Base-by-base conservation (phyloP, 2,888 invertebrate species). In the Amiota mariae region DNA sequence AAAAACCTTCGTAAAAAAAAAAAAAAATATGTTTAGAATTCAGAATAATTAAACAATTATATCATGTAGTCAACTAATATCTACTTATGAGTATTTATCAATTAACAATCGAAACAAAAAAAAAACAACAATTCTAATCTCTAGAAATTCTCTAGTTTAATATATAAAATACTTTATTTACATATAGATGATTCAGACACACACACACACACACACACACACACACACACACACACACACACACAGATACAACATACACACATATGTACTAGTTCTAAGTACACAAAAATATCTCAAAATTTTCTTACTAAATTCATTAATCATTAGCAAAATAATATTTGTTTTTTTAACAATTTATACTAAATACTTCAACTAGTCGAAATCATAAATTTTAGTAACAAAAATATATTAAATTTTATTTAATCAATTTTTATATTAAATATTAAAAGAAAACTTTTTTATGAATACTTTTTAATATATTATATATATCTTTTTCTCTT, bases 281-380 rank as follows among this genome's bases (percentile, higher is more conserved):
- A 76, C 70, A 79, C 68, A 73, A 36, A 36, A 36, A 36, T 4
- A 36, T 6, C 2, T 36, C 36, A 36, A 36, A 36, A 36, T 36
- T 36, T 36, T 36, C 36, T 36, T 36, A 36, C 36, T 36, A 36
- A 36, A 36, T 36, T 36, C 11, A 59, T 59, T 59, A 59, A 15
- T 59, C 81, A 82, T 82, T 82, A 15, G 59, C 12, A 8, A 59
- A 20, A 15, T 59, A 20, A 15, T 59, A n/a, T 59, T 10, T 36
- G 36, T 11, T 59, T 59, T 59, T 20, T 54, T 15, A 54, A 15
- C 20, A 59, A 6, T 36, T 20, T 59, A 18, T 24, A n/a, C n/a
- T n/a, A n/a, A n/a, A n/a, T 59, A 18, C 6, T 18, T 59, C 20
- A 59, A 20, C 11, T 11, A 20, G 20, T 51, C 59, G 18, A 59